Conservation (phyloP, 1,140 invertebrate species). For the Colletes gigas region DNA sequence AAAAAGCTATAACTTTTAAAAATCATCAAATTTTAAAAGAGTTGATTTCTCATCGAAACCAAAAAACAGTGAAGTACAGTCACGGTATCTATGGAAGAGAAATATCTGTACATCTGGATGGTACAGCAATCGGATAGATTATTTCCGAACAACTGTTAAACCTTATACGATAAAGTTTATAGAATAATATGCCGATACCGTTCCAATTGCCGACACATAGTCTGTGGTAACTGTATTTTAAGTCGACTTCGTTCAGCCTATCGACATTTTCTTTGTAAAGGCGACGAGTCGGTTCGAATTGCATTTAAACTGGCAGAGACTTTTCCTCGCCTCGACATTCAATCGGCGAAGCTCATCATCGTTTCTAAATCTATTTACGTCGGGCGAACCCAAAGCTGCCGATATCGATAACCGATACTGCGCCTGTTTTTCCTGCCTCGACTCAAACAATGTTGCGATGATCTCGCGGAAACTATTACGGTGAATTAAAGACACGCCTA, state of each 20-base stretch:
- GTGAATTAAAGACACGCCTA: slow-evolving; percentile 38
- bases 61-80: too few relatives aligned
- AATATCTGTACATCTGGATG: too few relatives aligned
- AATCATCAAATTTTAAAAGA: too few relatives aligned
- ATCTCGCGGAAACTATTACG: slow-evolving; percentile 49
- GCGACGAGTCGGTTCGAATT: neutral
- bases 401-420: slow-evolving; percentile 60
- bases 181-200: too few relatives aligned
- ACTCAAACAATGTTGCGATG: slow-evolving; percentile 31
- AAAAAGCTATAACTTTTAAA: too few relatives aligned
- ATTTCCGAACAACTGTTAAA: too few relatives aligned
- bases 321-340: neutral
- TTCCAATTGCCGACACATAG: neutral
- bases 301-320: neutral
- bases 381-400: slow-evolving; percentile 28
- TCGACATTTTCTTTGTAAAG: neutral
- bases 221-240: neutral
- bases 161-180: neutral
- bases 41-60: too few relatives aligned
- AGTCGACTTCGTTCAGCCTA: neutral
- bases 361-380: slow-evolving; percentile 44
- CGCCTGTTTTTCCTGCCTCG: slow-evolving; percentile 23
- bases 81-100: too few relatives aligned
- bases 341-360: slow-evolving; percentile 29
- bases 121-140: neutral